phyloP scores from a whole-genome alignment of 2,113 vertebrate species.

The Condylura cristata region DNA sequence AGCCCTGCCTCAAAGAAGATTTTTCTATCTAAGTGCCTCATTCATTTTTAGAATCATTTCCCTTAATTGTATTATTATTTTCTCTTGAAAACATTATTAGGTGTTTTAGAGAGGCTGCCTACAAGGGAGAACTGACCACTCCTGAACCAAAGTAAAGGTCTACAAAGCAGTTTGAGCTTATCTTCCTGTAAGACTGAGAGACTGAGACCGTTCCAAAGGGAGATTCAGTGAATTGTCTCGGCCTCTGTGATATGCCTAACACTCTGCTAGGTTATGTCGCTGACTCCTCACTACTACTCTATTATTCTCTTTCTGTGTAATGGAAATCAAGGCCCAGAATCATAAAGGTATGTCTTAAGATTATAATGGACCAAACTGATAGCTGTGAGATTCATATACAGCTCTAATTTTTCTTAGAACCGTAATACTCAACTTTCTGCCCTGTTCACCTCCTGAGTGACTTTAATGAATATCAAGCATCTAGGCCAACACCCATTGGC shows the following conservation, averaged over 20 bases:
- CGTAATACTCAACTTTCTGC: neutral
- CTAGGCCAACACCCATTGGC: neutral
- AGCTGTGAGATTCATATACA: neutral
- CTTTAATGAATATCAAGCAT: conserved; percentile 33
- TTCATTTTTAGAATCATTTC: neutral
- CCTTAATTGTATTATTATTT: neutral
- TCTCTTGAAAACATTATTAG: neutral
- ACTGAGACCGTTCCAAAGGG: neutral
- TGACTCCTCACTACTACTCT: neutral
- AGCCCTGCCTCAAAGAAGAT: neutral
- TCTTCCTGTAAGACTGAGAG: neutral
- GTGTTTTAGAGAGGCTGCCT: neutral
- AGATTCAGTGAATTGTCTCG: neutral
- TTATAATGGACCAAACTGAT: neutral
- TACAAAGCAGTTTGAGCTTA: neutral
- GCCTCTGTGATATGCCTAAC: neutral
- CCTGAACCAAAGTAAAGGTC: neutral
- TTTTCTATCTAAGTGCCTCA: neutral
- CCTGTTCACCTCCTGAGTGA: neutral
- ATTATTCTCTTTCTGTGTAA: neutral
- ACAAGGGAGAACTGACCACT: neutral
- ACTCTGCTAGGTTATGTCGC: neutral
- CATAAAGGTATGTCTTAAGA: neutral
- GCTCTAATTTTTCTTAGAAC: neutral
- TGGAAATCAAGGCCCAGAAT: neutral